These are phyloP conservation scores for Cistogaster globosa DNA, from an alignment of 2,888 invertebrate genomes.

Conservation along the genomic window DNA sequence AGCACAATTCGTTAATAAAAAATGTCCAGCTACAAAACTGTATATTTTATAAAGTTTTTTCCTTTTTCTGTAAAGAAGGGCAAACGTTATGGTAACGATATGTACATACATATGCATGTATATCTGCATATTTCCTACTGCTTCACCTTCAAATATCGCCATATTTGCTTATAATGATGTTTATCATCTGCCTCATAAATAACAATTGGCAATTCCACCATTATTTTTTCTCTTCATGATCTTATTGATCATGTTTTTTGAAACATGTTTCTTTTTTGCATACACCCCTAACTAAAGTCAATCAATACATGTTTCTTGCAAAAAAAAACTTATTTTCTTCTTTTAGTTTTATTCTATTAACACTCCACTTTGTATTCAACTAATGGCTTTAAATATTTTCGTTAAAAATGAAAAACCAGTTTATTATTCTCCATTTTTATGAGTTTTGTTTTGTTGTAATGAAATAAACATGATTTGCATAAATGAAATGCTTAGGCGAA, in stretches of 20 bases:
- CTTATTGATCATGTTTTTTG: neutral
- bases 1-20: too few relatives aligned
- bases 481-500: constrained; percentile 50
- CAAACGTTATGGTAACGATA: too few relatives aligned
- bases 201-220: constrained; percentile 38
- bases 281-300: constrained; percentile 7
- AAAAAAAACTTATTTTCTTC: neutral
- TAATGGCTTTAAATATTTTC: neutral
- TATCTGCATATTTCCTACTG: neutral
- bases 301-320: constrained; percentile 12
- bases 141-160: neutral
- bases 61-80: too few relatives aligned
- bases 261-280: constrained; percentile 64
- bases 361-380: neutral
- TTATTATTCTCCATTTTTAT: constrained; percentile 64
- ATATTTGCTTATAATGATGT: neutral
- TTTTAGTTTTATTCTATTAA: neutral
- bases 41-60: too few relatives aligned
- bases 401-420: constrained; percentile 49
- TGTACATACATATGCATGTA: too few relatives aligned
- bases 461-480: constrained; percentile 68
- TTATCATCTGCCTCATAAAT: constrained; percentile 1
- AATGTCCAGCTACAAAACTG: too few relatives aligned
- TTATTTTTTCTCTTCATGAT: constrained; percentile 13
- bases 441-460: neutral